Evolutionary conservation across 2,113 vertebrate genomes (phyloP).

Genomic region (Mus spicilegus): DNA sequence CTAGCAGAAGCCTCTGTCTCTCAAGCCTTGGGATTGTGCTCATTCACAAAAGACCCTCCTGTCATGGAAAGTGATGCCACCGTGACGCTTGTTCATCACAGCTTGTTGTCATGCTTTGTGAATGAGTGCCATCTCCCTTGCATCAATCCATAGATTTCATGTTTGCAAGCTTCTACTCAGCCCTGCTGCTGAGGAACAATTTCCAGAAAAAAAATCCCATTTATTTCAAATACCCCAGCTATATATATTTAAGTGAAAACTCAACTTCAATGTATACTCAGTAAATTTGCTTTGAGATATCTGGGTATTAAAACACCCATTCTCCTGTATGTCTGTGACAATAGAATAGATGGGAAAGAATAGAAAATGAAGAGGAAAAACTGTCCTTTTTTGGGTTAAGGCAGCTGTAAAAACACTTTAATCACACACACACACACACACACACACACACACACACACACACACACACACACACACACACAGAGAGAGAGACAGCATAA

Average conservation of each 20-base stretch:
- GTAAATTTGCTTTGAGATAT: constrained; percentile 69
- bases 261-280: neutral
- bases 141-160: neutral
- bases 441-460: neutral
- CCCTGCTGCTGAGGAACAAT: neutral
- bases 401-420: constrained; percentile 73
- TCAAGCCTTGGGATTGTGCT: neutral
- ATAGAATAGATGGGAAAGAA: constrained; percentile 58
- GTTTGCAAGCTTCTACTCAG: neutral
- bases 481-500: no score
- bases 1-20: neutral
- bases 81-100: neutral
- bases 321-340: constrained; percentile 47
- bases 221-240: neutral
- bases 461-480: neutral
- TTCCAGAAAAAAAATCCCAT: neutral
- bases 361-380: constrained; percentile 58
- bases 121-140: neutral
- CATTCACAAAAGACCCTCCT: neutral
- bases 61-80: fast-evolving
- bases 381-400: constrained; percentile 57
- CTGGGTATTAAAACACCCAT: constrained; percentile 64
- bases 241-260: neutral
- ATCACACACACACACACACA: neutral
- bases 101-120: neutral